Evolutionary conservation across 1,140 invertebrate genomes (phyloP).

Genomic region (Zaprionus camerounensis): DNA sequence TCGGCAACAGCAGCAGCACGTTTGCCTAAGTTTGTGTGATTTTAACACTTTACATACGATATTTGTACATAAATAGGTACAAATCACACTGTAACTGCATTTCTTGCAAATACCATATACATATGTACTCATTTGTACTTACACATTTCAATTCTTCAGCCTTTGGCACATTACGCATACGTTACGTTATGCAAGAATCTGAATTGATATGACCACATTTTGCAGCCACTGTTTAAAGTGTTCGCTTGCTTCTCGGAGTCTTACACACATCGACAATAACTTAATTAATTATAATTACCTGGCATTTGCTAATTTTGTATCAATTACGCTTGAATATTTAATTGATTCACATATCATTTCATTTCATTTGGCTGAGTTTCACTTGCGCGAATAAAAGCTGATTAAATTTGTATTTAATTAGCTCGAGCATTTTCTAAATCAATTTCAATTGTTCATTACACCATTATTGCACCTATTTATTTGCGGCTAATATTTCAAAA

Average conservation of each 20-base stretch:
- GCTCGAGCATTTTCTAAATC: conserved; percentile 66
- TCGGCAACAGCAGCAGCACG: neutral
- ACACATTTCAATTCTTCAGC: too few relatives aligned
- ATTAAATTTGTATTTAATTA: conserved; percentile 53
- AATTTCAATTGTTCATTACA: conserved; percentile 69
- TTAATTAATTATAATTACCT: conserved; percentile 8
- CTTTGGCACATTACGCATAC: conserved; percentile 6
- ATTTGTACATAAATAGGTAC: neutral
- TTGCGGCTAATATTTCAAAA: conserved; percentile 62
- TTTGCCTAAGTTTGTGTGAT: neutral
- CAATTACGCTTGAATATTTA: conserved; percentile 19
- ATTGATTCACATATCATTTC: conserved; percentile 25
- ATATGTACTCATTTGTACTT: too few relatives aligned
- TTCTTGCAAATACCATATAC: too few relatives aligned
- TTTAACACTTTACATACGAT: neutral
- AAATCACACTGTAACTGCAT: neutral
- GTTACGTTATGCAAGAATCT: neutral
- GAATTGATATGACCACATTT: neutral
- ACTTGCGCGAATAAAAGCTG: conserved; percentile 3
- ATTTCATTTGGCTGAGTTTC: conserved; percentile 8
- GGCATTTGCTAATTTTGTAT: conserved; percentile 16
- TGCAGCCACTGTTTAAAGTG: neutral
- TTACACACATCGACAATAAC: neutral
- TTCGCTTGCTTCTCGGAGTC: neutral
- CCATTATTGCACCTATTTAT: conserved; percentile 71